Evolutionary conservation across 2,113 vertebrate genomes (phyloP).

Genomic region (Planiliza haematocheilus): DNA sequence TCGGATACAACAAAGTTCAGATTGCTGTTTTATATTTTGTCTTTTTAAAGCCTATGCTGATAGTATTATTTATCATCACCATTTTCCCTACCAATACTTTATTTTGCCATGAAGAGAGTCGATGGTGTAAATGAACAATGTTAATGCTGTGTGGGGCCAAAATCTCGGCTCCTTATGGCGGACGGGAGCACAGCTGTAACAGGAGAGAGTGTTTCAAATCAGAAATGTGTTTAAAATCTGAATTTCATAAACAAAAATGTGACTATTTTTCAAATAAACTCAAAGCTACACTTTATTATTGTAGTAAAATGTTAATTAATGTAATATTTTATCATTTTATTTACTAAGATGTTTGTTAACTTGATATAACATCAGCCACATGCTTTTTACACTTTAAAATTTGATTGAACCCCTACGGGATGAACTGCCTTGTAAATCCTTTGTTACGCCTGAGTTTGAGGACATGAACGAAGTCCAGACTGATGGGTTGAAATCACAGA

Average conservation of each 20-base stretch:
- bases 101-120: slow-evolving; percentile 34
- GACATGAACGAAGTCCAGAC: slow-evolving; percentile 1
- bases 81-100: slow-evolving; percentile 31
- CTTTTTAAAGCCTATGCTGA: slow-evolving; percentile 51
- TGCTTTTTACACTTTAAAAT: slow-evolving; percentile 31
- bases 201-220: slow-evolving; percentile 11
- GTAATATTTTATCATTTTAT: slow-evolving; percentile 40
- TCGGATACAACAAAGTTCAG: slow-evolving; percentile 34
- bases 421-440: slow-evolving; percentile 19
- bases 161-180: background rate
- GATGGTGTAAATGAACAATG: slow-evolving; percentile 23
- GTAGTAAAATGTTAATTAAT: slow-evolving; percentile 48
- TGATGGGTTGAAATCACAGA: background rate
- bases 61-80: slow-evolving; percentile 63
- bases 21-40: slow-evolving; percentile 66
- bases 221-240: slow-evolving; percentile 15
- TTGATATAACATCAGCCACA: slow-evolving; percentile 13
- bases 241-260: slow-evolving; percentile 44
- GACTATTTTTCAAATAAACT: slow-evolving; percentile 61
- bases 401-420: slow-evolving; percentile 25
- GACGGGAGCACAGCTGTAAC: background rate
- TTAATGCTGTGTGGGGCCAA: slow-evolving; percentile 3
- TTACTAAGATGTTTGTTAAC: background rate
- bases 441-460: slow-evolving; percentile 26
- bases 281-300: slow-evolving; percentile 47